Conservation (phyloP, 2,797 vertebrate species). For the Paramormyrops hopkinsi region DNA sequence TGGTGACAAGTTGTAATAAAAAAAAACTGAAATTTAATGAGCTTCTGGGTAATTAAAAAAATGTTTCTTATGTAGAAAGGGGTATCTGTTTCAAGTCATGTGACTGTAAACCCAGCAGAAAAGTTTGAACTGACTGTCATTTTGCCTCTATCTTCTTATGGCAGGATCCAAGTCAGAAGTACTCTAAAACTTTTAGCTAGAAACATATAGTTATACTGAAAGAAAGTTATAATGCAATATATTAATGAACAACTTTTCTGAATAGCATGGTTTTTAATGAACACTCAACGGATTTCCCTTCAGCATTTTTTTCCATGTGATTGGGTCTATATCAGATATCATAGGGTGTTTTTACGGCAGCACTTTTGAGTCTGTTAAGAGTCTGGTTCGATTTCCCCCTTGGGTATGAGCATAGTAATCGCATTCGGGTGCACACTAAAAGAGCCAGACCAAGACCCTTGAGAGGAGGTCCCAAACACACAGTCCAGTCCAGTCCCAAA, state of each 20-base stretch:
- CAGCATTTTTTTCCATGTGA: not conserved
- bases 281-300: not conserved
- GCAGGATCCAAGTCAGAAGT: not conserved
- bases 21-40: too few species aligned
- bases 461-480: not conserved
- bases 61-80: too few species aligned
- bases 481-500: not conserved
- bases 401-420: not conserved
- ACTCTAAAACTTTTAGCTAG: not conserved
- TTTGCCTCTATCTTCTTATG: not conserved
- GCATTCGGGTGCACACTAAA: not conserved
- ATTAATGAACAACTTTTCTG: not conserved
- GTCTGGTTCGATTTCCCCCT: not conserved
- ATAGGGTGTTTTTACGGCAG: not conserved
- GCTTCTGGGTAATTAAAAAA: too few species aligned
- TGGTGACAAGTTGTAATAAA: too few species aligned
- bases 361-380: not conserved
- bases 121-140: not conserved
- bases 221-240: not conserved
- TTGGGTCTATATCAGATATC: not conserved
- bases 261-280: not conserved
- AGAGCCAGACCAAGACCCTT: not conserved
- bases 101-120: not conserved
- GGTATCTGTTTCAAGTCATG: too few species aligned
- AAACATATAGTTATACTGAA: not conserved